Evolutionary conservation across 1,140 invertebrate genomes (phyloP).

Genomic region (Sipha flava): DNA sequence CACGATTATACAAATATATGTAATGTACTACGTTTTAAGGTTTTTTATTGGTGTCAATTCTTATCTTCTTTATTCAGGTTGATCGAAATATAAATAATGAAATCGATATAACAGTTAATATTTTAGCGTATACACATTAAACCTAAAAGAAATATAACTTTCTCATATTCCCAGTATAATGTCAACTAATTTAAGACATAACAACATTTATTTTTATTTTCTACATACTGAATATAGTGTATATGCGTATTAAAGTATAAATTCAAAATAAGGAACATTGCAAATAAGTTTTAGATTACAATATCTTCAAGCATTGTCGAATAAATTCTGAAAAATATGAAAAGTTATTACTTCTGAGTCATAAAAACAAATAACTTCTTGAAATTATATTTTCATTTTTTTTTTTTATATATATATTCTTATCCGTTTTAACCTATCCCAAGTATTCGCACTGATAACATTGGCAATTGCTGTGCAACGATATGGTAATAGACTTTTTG

Average conservation of each 20-base stretch:
- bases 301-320: background rate
- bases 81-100: too few relatives aligned
- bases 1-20: too few relatives aligned
- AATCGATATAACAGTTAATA: too few relatives aligned
- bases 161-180: background rate
- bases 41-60: too few relatives aligned
- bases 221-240: background rate
- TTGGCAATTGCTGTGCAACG: too few relatives aligned
- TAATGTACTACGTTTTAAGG: too few relatives aligned
- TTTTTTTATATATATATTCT: too few relatives aligned
- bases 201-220: background rate
- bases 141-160: background rate
- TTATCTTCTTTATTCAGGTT: too few relatives aligned
- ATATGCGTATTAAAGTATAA: background rate
- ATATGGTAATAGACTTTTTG: background rate
- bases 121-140: background rate
- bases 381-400: background rate
- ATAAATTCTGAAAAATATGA: background rate
- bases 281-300: background rate
- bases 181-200: background rate
- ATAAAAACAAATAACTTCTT: background rate
- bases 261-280: background rate
- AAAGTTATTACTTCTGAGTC: background rate
- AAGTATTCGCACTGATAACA: too few relatives aligned
- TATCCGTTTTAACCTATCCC: too few relatives aligned